phyloP scores from a whole-genome alignment of 2,888 invertebrate genomes.

The Amphipoea lucens region DNA sequence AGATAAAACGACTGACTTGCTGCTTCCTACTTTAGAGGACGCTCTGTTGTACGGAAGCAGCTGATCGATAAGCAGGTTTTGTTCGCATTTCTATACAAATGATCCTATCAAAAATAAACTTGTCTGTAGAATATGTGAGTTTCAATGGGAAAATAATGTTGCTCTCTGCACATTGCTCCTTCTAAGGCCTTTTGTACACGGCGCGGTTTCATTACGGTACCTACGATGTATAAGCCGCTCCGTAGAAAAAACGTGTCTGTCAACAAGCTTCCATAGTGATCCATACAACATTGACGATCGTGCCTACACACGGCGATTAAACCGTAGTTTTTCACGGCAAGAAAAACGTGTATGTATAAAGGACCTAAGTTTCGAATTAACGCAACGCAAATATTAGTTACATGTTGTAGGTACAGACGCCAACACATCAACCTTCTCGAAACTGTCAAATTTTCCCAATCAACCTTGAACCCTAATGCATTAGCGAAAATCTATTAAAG shows the following conservation, averaged over 20 bases:
- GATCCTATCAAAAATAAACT: not conserved
- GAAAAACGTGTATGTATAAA: not conserved
- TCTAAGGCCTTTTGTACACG: not conserved
- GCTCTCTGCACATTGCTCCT: not conserved
- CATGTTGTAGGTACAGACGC: not conserved
- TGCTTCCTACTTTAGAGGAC: constrained; percentile 3
- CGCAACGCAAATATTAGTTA: not conserved
- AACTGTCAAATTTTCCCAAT: too few relatives aligned
- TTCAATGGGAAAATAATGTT: not conserved
- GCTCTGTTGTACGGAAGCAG: constrained; percentile 4
- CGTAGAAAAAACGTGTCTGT: not conserved
- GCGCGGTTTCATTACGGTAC: not conserved
- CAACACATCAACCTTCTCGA: too few relatives aligned
- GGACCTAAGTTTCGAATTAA: not conserved
- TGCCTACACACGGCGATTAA: not conserved
- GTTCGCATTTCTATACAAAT: constrained; percentile 23
- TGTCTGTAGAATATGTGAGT: not conserved
- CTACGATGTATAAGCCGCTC: not conserved
- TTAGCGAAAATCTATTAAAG: too few relatives aligned
- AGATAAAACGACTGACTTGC: constrained; percentile 18
- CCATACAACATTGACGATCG: not conserved
- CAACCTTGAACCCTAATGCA: too few relatives aligned
- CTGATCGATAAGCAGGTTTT: constrained; percentile 38
- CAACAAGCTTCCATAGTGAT: not conserved
- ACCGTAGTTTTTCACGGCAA: too few relatives aligned